These are phyloP conservation scores for Myripristis murdjan DNA, from an alignment of 2,797 vertebrate species.

Conservation along the genomic window DNA sequence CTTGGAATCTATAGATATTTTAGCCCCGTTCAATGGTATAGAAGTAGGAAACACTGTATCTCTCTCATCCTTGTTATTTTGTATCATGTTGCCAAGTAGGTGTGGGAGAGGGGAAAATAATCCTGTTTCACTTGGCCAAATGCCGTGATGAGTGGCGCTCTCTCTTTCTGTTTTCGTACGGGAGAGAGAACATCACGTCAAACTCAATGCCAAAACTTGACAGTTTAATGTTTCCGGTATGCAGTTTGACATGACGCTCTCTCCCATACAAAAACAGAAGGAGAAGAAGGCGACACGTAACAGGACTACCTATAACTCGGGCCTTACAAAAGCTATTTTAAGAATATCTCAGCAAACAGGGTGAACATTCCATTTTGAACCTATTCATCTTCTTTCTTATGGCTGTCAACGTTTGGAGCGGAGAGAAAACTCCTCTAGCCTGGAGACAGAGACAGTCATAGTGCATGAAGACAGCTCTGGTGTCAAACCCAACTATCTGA, in stretches of 20 bases:
- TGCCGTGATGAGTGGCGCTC: constrained; percentile 43
- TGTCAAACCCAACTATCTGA: constrained; percentile 57
- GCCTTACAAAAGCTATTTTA: constrained; percentile 70
- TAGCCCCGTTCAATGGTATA: constrained; percentile 55
- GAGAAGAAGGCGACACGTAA: constrained; percentile 33
- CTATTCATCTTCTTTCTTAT: constrained; percentile 74
- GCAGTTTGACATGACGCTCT: constrained; percentile 59
- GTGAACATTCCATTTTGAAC: constrained; percentile 66
- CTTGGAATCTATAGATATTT: constrained; percentile 74
- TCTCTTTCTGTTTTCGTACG: constrained; percentile 29
- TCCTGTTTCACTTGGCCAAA: constrained; percentile 48
- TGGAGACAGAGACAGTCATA: constrained; percentile 36
- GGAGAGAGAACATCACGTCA: constrained; percentile 47
- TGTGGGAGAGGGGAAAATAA: constrained; percentile 51
- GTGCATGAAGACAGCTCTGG: constrained; percentile 39
- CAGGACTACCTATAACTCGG: constrained; percentile 52
- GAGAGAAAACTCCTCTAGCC: constrained; percentile 55
- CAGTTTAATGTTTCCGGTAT: constrained; percentile 52
- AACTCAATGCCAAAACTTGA: constrained; percentile 49
- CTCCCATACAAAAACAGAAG: constrained; percentile 43
- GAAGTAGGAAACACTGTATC: constrained; percentile 44
- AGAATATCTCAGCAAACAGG: constrained; percentile 68
- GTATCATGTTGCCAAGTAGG: constrained; percentile 37
- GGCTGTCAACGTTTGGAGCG: constrained; percentile 67
- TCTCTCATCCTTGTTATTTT: constrained; percentile 46